Evolutionary conservation across 2,888 invertebrate species (phyloP).

Genomic region (Pediacus dermestoides): DNA sequence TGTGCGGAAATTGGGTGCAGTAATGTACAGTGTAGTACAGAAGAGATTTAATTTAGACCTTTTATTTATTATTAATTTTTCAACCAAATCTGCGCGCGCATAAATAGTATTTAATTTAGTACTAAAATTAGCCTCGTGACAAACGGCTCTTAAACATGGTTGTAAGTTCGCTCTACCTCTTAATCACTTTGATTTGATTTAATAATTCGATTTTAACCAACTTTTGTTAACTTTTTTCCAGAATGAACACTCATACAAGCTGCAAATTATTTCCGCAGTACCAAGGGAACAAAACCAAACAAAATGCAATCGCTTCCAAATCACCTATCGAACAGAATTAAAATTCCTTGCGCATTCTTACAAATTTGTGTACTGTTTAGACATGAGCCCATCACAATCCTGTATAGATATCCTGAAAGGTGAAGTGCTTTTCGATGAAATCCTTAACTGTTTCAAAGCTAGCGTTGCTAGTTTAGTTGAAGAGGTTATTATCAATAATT

Average conservation of each 20-base stretch:
- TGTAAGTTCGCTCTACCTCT: no score
- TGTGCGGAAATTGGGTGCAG: no score
- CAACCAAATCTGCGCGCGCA: no score
- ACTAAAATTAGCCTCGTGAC: no score
- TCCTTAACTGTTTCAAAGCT: constrained; percentile 54
- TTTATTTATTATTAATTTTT: no score
- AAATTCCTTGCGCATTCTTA: constrained; percentile 69
- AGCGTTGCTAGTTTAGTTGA: constrained; percentile 56
- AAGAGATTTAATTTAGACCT: no score
- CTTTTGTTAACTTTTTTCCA: no score
- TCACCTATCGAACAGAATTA: constrained; percentile 58
- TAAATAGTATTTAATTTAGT: no score
- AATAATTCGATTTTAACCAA: no score
- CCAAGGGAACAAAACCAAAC: constrained; percentile 52
- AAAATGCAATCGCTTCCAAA: constrained; percentile 51
- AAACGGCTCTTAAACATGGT: no score
- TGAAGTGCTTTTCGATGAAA: constrained; percentile 61
- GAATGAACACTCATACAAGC: constrained; percentile 53
- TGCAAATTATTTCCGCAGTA: constrained; percentile 63
- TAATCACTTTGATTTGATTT: no score
- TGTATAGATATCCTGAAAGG: constrained; percentile 63
- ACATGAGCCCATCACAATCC: constrained; percentile 73
- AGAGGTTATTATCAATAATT: constrained; percentile 49
- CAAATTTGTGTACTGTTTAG: constrained; percentile 70
- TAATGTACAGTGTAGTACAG: no score